A percentile compares a stretch with the other conserved stretches of the same genome.
Evolutionary conservation across 2,113 vertebrate genomes (phyloP).

Genomic region (Conger conger): DNA sequence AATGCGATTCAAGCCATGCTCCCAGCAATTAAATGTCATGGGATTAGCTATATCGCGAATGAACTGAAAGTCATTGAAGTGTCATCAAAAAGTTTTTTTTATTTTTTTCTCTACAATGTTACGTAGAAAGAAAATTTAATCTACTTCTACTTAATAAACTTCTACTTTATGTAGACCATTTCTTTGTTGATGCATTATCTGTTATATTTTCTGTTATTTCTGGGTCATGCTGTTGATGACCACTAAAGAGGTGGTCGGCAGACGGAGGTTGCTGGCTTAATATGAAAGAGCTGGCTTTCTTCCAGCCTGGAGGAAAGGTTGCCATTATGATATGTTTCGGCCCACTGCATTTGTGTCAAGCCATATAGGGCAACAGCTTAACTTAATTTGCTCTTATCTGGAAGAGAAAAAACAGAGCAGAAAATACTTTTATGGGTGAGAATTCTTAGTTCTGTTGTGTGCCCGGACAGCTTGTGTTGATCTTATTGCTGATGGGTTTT

Average conservation of each 20-base stretch:
- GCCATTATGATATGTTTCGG: background rate
- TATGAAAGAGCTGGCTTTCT: slow-evolving; percentile 10
- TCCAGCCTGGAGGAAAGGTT: background rate
- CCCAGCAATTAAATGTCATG: too few relatives aligned
- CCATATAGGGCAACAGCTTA: background rate
- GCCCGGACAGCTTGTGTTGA: background rate
- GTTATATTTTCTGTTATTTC: too few relatives aligned
- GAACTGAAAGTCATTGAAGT: background rate
- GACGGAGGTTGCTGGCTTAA: background rate
- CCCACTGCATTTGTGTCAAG: background rate
- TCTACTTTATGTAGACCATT: background rate
- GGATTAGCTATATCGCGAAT: background rate
- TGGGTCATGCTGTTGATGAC: slow-evolving; percentile 5
- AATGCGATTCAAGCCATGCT: too few relatives aligned
- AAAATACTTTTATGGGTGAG: background rate
- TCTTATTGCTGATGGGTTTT: background rate
- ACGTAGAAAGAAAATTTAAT: too few relatives aligned
- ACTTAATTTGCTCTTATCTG: slow-evolving; percentile 1
- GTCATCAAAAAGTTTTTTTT: background rate
- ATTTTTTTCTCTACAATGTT: too few relatives aligned
- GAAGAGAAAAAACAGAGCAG: background rate
- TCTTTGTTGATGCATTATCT: background rate
- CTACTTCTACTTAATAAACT: background rate
- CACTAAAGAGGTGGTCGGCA: background rate
- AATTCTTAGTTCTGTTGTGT: background rate